A percentile compares a stretch with the other conserved stretches of the same genome.
These are phyloP conservation scores for Drosophila nannoptera DNA, from an alignment of 1,140 invertebrate species.

Conservation along the genomic window DNA sequence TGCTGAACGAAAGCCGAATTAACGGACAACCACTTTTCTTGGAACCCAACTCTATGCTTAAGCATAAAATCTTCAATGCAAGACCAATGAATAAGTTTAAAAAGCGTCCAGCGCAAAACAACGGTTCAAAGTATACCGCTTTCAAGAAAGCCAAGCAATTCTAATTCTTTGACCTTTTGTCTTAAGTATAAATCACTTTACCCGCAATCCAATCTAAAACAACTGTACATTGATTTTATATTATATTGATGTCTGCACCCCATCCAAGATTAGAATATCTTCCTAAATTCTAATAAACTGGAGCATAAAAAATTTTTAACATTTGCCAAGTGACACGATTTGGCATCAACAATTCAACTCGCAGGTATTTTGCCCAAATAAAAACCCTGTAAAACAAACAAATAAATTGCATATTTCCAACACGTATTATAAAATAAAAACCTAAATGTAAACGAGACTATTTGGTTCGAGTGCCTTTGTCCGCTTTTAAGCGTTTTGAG, in stretches of 20 bases:
- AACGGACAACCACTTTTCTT: slow-evolving; percentile 52
- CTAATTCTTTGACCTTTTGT: slow-evolving; percentile 35
- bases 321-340: slow-evolving; percentile 33
- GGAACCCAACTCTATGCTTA: slow-evolving; percentile 58
- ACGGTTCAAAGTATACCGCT: slow-evolving; percentile 12
- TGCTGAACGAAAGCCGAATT: slow-evolving; percentile 46
- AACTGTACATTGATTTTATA: slow-evolving; percentile 32
- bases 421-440: slow-evolving; percentile 46
- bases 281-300: slow-evolving; percentile 30
- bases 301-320: slow-evolving; percentile 31
- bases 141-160: slow-evolving; percentile 42
- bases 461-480: neutral
- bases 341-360: slow-evolving; percentile 25
- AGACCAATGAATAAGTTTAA: slow-evolving; percentile 40
- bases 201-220: slow-evolving; percentile 10
- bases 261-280: slow-evolving; percentile 37
- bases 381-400: slow-evolving; percentile 32
- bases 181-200: slow-evolving; percentile 39
- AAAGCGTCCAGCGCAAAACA: slow-evolving; percentile 38
- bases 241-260: slow-evolving; percentile 14
- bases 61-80: slow-evolving; percentile 25
- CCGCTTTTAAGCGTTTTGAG: slow-evolving; percentile 19
- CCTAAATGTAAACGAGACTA: slow-evolving; percentile 14
- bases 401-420: slow-evolving; percentile 64
- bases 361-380: slow-evolving; percentile 12